A percentile compares a stretch with the other conserved stretches of the same genome.
Conservation (phyloP, 2,113 vertebrate genomes). For the Lichenostomus cassidix region DNA sequence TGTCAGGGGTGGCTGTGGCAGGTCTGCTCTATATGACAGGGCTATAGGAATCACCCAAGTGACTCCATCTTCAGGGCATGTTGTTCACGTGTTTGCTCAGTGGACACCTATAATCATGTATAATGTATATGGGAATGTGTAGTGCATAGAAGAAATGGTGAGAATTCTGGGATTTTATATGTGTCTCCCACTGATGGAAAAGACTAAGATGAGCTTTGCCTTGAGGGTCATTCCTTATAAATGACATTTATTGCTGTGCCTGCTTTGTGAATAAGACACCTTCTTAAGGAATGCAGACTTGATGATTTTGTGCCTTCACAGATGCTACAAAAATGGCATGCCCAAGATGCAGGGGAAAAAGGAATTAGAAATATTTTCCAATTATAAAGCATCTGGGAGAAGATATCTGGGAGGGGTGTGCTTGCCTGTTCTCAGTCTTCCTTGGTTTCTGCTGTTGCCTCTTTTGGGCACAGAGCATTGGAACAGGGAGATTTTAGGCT, state of each 20-base stretch:
- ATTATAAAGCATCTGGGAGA: background rate
- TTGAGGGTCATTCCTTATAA: background rate
- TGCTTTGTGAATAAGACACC: background rate
- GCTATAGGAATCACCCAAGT: background rate
- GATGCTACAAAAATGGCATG: background rate
- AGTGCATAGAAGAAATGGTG: background rate
- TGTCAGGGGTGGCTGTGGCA: background rate
- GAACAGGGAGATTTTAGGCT: background rate
- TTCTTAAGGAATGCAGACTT: background rate
- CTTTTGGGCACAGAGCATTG: background rate
- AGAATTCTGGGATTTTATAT: background rate
- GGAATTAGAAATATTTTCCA: background rate
- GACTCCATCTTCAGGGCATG: accelerated
- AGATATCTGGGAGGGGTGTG: background rate
- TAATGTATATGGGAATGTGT: background rate
- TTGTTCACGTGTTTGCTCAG: background rate
- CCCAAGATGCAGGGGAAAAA: background rate
- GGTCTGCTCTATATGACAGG: accelerated
- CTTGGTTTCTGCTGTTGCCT: background rate
- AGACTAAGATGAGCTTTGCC: background rate
- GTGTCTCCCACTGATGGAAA: background rate
- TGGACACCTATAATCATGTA: background rate
- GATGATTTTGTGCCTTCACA: background rate
- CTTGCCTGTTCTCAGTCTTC: background rate
- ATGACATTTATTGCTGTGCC: accelerated